Evolutionary conservation across 2,888 invertebrate species (phyloP), one percentile per base, ranked within the genome.

Genomic region (Pollenia labialis): DNA sequence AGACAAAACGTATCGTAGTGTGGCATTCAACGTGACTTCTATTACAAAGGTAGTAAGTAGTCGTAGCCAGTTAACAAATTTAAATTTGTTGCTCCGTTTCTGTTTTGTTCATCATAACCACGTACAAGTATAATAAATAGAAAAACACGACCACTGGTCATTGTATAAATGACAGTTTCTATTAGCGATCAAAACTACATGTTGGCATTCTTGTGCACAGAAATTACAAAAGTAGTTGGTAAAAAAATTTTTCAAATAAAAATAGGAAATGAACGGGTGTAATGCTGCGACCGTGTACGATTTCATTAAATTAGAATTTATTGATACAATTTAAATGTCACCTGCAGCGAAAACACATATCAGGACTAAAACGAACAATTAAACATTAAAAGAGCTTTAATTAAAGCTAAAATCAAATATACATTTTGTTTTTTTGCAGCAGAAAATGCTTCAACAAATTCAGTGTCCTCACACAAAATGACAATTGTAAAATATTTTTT

Each of bases 71-170:
- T 66, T 58, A 71, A 76, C 81, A 85, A 85, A 81, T 76, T 81
- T 66, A 81, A 72, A 85, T 64, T 81, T 85, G 76, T 76, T 85
- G 58, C 77, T 66, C 76, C n/a, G 52, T 66, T 85, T 77, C n/a
- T 18, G 42, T 77, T 81, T 72, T 85, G 66, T 77, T 72, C 66
- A 81, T 81, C 81, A 85, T 77, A 85, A 85, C 60, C 85, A 74
- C 60, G 81, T 66, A 81, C 72, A 50, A 64, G 76, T 72, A 50
- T 60, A 66, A 80, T 69, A 85, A 75, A 72, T 84, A 85, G 80
- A 80, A 74, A 79, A 77, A 87, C 85, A 88, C 81, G 83, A 79
- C 85, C 83, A 81, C 71, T 83, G 87, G 83, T 83, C 85, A 85
- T 83, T 81, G 60, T 56, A 72, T 66, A 74, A 81, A 83, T 88